A percentile compares a stretch with the other conserved stretches of the same genome.
phyloP scores from a whole-genome alignment of 2,888 invertebrate species.

The Tenthredo scrophulariae region DNA sequence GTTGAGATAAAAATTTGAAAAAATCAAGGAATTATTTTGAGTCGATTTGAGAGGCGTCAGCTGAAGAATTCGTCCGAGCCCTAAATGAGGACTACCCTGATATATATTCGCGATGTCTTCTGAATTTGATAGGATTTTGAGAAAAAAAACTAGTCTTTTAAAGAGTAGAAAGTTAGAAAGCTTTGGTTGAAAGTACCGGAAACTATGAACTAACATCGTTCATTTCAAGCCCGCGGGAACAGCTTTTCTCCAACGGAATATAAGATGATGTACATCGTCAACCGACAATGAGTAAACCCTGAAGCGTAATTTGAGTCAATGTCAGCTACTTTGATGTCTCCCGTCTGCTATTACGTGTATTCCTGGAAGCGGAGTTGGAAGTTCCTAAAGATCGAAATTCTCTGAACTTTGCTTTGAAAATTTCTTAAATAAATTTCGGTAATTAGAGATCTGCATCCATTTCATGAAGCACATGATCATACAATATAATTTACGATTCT shows the following conservation, averaged over 20 bases:
- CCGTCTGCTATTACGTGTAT: background rate
- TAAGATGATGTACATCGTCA: background rate
- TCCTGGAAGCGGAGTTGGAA: background rate
- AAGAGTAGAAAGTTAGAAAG: background rate
- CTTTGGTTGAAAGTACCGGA: background rate
- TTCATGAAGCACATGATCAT: background rate
- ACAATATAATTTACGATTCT: background rate
- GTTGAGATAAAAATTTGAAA: too few species aligned
- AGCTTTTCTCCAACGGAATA: background rate
- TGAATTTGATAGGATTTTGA: background rate
- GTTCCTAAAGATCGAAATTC: background rate
- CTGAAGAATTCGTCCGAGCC: too few species aligned
- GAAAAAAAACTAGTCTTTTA: background rate
- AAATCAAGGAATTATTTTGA: too few species aligned
- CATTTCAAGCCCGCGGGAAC: background rate
- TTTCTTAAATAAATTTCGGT: background rate
- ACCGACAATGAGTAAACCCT: background rate
- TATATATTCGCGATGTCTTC: background rate
- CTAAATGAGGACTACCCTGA: too few species aligned
- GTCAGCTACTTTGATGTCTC: background rate
- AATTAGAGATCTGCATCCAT: background rate
- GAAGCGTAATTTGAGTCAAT: background rate
- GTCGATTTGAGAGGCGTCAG: too few species aligned
- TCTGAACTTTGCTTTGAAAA: background rate
- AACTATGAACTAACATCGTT: background rate